Percentiles rank a stretch among this genome's conserved stretches.
Evolutionary conservation across 2,888 invertebrate species (phyloP).

Genomic region (Drosophila neutralis): DNA sequence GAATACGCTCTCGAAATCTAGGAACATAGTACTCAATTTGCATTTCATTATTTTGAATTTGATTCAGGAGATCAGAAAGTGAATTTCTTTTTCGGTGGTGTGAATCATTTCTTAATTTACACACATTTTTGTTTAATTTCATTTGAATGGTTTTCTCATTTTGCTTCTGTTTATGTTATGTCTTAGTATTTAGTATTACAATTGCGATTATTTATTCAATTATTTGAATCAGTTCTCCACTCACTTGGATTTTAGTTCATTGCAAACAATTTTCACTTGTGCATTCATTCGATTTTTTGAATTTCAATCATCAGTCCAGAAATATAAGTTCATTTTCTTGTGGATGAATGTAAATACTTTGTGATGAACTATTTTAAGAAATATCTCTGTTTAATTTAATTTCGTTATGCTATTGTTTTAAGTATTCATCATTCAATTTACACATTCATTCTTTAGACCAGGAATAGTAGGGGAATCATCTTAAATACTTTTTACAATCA

Average conservation of each 20-base stretch:
- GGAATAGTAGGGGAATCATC: not conserved
- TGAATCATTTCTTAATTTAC: not conserved
- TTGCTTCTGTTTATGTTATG: not conserved
- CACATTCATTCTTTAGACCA: not conserved
- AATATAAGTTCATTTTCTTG: not conserved
- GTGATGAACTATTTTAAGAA: not conserved
- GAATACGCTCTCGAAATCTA: conserved; percentile 7
- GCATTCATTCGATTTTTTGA: not conserved
- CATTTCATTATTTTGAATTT: conserved; percentile 2
- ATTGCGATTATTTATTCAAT: not conserved
- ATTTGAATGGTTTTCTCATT: not conserved
- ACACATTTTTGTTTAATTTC: not conserved
- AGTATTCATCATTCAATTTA: not conserved
- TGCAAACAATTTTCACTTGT: not conserved
- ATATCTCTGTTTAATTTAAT: not conserved
- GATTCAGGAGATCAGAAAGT: conserved; percentile 20
- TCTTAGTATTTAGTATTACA: not conserved
- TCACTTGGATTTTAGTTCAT: not conserved
- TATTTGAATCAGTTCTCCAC: not conserved
- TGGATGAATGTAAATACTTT: not conserved
- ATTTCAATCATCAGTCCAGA: conserved; percentile 21
- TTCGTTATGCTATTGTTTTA: not conserved
- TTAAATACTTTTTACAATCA: not conserved
- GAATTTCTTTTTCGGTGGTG: not conserved
- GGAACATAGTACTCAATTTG: conserved; percentile 1